These are phyloP conservation scores for Atta colombica DNA, from an alignment of 1,140 invertebrate genomes.

Conservation along the genomic window DNA sequence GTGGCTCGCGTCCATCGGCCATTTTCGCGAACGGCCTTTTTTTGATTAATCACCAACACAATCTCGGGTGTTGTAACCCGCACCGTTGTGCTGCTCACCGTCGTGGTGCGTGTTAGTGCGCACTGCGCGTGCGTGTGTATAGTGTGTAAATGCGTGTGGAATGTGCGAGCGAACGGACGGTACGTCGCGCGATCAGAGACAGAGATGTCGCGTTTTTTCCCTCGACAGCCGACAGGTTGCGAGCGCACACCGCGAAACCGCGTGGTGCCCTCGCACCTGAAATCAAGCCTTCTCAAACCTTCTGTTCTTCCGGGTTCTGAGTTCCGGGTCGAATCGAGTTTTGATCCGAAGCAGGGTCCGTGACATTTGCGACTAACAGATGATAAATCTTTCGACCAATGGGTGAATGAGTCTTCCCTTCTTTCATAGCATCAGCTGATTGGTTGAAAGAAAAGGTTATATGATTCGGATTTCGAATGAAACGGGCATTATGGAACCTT, in stretches of 20 bases:
- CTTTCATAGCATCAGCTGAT: neutral
- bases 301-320: neutral
- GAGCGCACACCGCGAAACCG: neutral
- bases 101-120: neutral
- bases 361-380: neutral
- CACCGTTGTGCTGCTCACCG: neutral
- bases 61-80: slow-evolving; percentile 47
- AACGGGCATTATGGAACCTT: no score
- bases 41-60: slow-evolving; percentile 69
- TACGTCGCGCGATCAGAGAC: neutral
- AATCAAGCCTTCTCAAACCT: no score
- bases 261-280: neutral
- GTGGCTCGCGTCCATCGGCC: slow-evolving; percentile 86
- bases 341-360: neutral
- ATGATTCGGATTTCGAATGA: no score
- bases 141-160: neutral
- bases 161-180: no score
- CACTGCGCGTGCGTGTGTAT: slow-evolving; percentile 1
- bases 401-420: neutral
- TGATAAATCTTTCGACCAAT: neutral
- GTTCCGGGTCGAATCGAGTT: neutral
- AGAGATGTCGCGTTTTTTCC: neutral
- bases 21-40: slow-evolving; percentile 85
- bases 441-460: neutral
- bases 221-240: neutral